Conservation (phyloP, 1,140 invertebrate genomes). For the Drosophila albomicans region DNA sequence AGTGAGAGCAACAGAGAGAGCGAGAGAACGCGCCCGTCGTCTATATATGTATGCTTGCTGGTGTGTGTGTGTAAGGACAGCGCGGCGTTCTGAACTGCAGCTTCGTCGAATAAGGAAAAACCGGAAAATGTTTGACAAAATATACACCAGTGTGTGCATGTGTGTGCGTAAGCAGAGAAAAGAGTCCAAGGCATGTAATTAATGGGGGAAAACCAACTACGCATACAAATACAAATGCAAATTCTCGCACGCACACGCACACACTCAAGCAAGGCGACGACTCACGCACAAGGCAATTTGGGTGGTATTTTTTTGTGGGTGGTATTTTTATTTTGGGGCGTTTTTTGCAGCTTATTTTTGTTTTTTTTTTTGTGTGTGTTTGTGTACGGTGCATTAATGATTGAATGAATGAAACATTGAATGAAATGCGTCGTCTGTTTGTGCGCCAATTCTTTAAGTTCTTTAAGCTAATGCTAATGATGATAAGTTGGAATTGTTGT, state of each 20-base stretch:
- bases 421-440: conserved; percentile 55
- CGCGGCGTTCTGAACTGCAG: conserved; percentile 56
- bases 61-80: conserved; percentile 61
- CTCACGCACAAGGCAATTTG: conserved; percentile 49
- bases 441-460: conserved; percentile 34
- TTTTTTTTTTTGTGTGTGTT: neutral
- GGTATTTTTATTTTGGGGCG: conserved; percentile 50
- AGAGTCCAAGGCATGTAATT: conserved; percentile 49
- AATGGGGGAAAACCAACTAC: conserved; percentile 49
- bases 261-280: conserved; percentile 32
- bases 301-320: conserved; percentile 48
- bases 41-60: conserved; percentile 31
- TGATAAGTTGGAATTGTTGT: conserved; percentile 29
- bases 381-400: conserved; percentile 41
- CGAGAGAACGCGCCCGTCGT: conserved; percentile 45
- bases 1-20: conserved; percentile 16
- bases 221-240: conserved; percentile 27
- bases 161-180: conserved; percentile 56
- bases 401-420: conserved; percentile 69
- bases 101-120: conserved; percentile 77
- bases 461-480: conserved; percentile 19
- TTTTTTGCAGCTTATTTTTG: conserved; percentile 36
- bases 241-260: conserved; percentile 32
- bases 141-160: conserved; percentile 47
- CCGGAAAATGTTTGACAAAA: conserved; percentile 78